Base-by-base conservation (phyloP, 2,113 vertebrate genomes). In the Crocuta crocuta region DNA sequence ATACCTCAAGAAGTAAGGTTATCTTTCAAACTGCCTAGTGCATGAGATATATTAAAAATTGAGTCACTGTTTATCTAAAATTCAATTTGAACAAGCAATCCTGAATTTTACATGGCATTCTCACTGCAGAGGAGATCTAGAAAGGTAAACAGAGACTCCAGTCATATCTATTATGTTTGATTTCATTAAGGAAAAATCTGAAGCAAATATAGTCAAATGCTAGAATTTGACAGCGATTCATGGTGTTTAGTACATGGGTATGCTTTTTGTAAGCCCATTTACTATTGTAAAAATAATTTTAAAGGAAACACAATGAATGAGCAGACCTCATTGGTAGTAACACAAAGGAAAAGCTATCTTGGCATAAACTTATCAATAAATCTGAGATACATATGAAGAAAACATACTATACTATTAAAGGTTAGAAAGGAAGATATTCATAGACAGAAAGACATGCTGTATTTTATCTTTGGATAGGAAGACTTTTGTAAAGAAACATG, bases 261-360 rank as follows among this genome's bases (percentile, higher is more conserved):
- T 71, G 1, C 31, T 63, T 78, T 70, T 85, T 73, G 16, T 58
- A 93, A 70, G 45, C 17, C 39, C 74, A 55, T 74, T 65, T 91
- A 82, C n/a, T 76, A 71, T 28, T 76, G 7, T 85, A 86, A 79
- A 94, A 83, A 33, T 84, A 79, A 39, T 79, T 82, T 91, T 73
- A 31, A 92, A 86, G 39, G 33, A 76, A n/a, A 83, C 33, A 35
- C 23, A 66, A 39, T 58, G 5, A 13, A 43, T 24, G 24, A 55
- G 26, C 16, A 71, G 17, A 95, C 12, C 4, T 92, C 2, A 1
- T 21, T 71, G 73, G 33, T 63, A 53, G 21, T 63, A 83, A 55
- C 12, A 63, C 33, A 70, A 91, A 81, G 24, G 35, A 87, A 33
- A 76, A 28, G n/a, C 26, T 92, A 85, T 19, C 31, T 89, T 93